Conservation (phyloP, 2,113 vertebrate genomes). For the Amblyornis subalaris region DNA sequence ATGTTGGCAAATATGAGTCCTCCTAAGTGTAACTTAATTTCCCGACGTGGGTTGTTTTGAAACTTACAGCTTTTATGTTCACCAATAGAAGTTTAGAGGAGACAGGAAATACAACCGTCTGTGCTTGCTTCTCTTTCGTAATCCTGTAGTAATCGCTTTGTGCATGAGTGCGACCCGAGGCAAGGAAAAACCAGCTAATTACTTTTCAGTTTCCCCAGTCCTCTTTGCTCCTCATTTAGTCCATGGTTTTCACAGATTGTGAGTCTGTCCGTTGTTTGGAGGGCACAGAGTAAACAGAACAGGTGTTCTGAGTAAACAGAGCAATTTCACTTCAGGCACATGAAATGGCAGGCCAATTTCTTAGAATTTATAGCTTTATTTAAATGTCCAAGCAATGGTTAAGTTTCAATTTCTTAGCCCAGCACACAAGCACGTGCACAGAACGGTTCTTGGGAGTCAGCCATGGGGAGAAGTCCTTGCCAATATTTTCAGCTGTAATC, state of each 20-base stretch:
- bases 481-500: not conserved
- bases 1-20: not conserved
- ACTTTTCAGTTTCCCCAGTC: not conserved
- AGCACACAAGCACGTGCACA: not conserved
- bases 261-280: not conserved
- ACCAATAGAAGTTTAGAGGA: not conserved
- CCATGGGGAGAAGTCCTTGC: not conserved
- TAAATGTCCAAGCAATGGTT: not conserved
- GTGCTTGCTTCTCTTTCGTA: not conserved
- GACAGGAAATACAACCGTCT: not conserved
- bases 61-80: not conserved
- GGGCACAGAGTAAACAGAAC: not conserved
- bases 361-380: not conserved
- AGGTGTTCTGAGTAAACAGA: not conserved
- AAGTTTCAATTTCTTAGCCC: not conserved
- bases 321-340: not conserved
- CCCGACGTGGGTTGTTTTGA: not conserved
- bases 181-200: not conserved
- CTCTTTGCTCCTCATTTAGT: not conserved
- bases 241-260: not conserved
- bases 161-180: not conserved
- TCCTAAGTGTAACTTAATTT: not conserved
- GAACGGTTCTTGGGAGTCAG: not conserved
- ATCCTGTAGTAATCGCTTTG: not conserved
- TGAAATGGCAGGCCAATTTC: not conserved